Evolutionary conservation across 1,140 invertebrate species (phyloP).

Genomic region (Mesaphorura yosii): DNA sequence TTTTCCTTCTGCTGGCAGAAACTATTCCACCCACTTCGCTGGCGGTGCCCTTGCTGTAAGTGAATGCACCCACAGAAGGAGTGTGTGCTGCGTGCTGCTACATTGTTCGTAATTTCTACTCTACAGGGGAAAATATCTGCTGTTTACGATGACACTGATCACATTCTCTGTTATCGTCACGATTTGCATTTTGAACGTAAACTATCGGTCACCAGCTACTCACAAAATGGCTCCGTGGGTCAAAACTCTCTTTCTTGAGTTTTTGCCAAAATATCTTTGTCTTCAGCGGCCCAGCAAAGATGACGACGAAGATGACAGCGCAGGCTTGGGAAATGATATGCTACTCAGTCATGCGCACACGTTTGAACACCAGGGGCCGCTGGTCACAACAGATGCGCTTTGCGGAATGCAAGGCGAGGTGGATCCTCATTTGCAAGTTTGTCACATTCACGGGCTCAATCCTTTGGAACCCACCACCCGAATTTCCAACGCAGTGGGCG

Average conservation of each 20-base stretch:
- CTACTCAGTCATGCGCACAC: constrained; percentile 7
- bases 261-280: constrained; percentile 71
- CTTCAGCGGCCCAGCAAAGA: constrained; percentile 56
- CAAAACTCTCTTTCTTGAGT: constrained; percentile 71
- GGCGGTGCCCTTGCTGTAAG: constrained; percentile 91
- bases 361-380: background rate
- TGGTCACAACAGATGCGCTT: constrained; percentile 7
- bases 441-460: constrained; percentile 34
- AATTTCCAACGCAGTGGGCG: constrained; percentile 45
- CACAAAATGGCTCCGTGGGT: constrained; percentile 87
- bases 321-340: too few relatives aligned
- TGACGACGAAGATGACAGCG: constrained; percentile 32
- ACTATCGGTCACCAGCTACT: constrained; percentile 91
- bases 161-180: constrained; percentile 95
- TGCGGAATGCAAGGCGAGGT: constrained; percentile 13
- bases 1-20: constrained; percentile 93
- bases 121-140: constrained; percentile 94
- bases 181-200: constrained; percentile 95
- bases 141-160: constrained; percentile 99
- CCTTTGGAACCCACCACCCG: too few relatives aligned
- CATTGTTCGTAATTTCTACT: too few relatives aligned
- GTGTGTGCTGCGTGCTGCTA: too few relatives aligned
- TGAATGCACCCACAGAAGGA: too few relatives aligned
- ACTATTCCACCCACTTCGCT: constrained; percentile 99
- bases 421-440: constrained; percentile 39